Conservation (phyloP, 2,888 invertebrate genomes). For the Heliconius cydno region DNA sequence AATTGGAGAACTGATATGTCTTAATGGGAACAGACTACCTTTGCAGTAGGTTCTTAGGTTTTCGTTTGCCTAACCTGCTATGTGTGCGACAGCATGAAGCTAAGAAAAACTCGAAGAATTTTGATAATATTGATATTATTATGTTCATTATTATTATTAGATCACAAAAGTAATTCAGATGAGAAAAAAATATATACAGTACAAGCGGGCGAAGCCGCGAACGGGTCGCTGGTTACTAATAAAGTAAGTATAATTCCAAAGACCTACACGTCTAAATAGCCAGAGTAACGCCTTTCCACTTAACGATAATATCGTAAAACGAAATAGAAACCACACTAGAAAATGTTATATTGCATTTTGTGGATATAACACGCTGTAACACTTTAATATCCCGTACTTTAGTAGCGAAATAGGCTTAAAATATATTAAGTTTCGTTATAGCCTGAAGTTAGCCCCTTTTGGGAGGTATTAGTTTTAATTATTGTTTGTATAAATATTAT, state of each 20-base stretch:
- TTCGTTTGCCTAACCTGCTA: too few species aligned
- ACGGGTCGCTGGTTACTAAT: too few species aligned
- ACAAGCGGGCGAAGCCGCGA: too few species aligned
- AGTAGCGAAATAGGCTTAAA: conserved; percentile 33
- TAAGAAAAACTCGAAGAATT: too few species aligned
- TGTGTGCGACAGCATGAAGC: too few species aligned
- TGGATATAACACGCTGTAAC: conserved; percentile 34
- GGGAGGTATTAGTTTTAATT: conserved; percentile 25
- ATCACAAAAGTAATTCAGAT: too few species aligned
- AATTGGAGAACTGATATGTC: too few species aligned
- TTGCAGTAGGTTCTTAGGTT: too few species aligned
- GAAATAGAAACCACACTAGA: conserved; percentile 13
- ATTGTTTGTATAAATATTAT: neutral
- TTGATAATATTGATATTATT: too few species aligned
- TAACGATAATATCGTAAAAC: conserved; percentile 6
- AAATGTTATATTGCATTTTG: conserved; percentile 34
- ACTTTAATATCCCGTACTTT: conserved; percentile 36
- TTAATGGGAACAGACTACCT: too few species aligned
- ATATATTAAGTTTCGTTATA: conserved; percentile 39
- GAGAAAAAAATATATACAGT: too few species aligned
- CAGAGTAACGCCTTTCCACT: neutral
- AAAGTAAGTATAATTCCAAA: neutral
- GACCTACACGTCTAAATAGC: neutral
- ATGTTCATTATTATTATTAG: too few species aligned
- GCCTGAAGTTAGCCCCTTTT: conserved; percentile 21